Evolutionary conservation across 2,888 invertebrate species (phyloP).

Genomic region (Plusia festucae): DNA sequence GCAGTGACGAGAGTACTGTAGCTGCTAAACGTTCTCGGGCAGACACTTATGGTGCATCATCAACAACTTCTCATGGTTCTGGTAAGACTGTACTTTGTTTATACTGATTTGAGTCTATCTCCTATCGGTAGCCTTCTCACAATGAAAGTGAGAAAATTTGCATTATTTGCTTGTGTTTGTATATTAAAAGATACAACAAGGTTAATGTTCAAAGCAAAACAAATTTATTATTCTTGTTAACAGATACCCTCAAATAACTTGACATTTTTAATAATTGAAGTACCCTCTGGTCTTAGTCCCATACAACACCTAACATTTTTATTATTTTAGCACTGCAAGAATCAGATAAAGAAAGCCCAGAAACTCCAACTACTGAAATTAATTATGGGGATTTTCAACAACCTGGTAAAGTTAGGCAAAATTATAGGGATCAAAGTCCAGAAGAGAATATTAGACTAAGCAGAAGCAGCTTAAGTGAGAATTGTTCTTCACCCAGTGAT

Average conservation of each 20-base stretch:
- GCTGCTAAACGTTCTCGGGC: constrained; percentile 76
- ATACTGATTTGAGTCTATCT: not conserved
- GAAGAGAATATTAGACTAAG: constrained; percentile 72
- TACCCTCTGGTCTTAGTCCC: too few relatives aligned
- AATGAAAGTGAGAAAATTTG: too few relatives aligned
- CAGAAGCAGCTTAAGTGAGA: constrained; percentile 83
- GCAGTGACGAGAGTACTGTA: constrained; percentile 76
- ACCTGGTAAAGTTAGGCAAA: constrained; percentile 61
- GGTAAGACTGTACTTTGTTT: constrained; percentile 60
- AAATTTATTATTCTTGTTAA: too few relatives aligned
- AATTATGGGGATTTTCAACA: constrained; percentile 61
- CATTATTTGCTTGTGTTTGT: too few relatives aligned
- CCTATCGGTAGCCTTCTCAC: too few relatives aligned
- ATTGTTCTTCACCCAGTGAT: constrained; percentile 83
- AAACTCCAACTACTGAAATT: constrained; percentile 62
- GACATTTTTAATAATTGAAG: too few relatives aligned
- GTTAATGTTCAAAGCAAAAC: too few relatives aligned
- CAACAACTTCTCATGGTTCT: constrained; percentile 84
- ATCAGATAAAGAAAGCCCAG: constrained; percentile 79
- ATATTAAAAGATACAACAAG: too few relatives aligned
- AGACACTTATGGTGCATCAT: constrained; percentile 81
- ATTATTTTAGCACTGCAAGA: constrained; percentile 76
- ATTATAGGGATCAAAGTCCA: constrained; percentile 68
- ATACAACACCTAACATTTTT: too few relatives aligned
- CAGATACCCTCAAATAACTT: too few relatives aligned